phyloP scores from a whole-genome alignment of 2,797 vertebrate genomes.

The Chaetodon trifasciatus region DNA sequence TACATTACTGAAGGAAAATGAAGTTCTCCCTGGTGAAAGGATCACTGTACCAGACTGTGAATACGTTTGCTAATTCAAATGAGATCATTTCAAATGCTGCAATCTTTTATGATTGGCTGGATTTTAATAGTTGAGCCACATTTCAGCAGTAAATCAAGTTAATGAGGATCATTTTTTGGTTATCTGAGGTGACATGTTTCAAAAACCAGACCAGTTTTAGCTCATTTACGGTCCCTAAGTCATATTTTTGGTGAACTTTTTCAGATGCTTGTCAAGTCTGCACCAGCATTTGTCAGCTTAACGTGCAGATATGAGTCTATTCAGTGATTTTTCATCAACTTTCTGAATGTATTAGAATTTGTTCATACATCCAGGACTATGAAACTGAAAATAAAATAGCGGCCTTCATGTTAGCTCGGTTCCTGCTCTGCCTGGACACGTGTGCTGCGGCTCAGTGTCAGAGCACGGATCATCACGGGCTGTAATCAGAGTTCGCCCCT shows the following conservation, averaged over 20 bases:
- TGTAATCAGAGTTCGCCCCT: conserved; percentile 4
- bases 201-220: background rate
- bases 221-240: background rate
- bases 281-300: background rate
- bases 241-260: background rate
- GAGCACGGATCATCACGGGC: background rate
- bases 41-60: background rate
- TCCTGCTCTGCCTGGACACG: background rate
- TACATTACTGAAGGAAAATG: background rate
- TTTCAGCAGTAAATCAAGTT: background rate
- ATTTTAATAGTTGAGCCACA: conserved; percentile 8
- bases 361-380: no score
- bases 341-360: no score
- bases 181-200: background rate
- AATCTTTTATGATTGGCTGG: background rate
- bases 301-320: no score
- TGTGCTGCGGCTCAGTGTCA: background rate
- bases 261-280: background rate
- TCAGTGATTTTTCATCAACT: no score
- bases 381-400: background rate
- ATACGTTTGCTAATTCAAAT: background rate
- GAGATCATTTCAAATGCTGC: background rate
- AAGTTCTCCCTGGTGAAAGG: background rate
- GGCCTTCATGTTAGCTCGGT: background rate
- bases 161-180: background rate